Conservation (phyloP, 2,888 invertebrate species). For the Mythimna ferrago region DNA sequence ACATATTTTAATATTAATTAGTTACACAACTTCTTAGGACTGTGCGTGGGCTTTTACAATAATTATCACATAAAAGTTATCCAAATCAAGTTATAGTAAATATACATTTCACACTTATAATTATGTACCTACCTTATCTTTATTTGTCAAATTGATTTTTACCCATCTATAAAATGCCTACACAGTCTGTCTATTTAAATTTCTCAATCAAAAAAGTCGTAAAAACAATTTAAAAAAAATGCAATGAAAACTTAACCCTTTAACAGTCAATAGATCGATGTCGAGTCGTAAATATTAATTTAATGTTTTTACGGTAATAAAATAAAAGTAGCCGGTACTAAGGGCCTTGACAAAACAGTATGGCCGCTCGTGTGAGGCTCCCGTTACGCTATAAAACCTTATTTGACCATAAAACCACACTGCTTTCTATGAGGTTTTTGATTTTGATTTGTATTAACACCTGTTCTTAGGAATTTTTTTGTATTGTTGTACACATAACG, state of each 20-base stretch:
- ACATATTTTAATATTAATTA: too few species aligned
- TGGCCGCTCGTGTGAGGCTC: slow-evolving; percentile 32
- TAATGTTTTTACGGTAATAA: slow-evolving; percentile 57
- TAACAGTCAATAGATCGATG: slow-evolving; percentile 30
- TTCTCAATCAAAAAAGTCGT: neutral
- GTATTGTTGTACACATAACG: neutral
- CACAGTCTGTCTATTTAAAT: neutral
- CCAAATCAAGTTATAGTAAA: too few species aligned
- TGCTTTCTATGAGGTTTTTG: slow-evolving; percentile 24
- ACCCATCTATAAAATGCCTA: neutral
- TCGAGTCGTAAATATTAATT: slow-evolving; percentile 36
- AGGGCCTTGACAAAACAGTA: slow-evolving; percentile 40
- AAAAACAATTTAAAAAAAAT: neutral
- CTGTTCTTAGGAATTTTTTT: neutral
- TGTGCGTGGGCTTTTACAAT: too few species aligned
- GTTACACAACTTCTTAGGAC: too few species aligned
- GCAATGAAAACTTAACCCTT: slow-evolving; percentile 16
- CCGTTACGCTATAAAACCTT: slow-evolving; percentile 52
- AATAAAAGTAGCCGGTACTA: slow-evolving; percentile 38
- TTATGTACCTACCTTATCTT: too few species aligned
- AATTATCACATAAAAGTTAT: too few species aligned
- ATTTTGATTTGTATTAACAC: slow-evolving; percentile 3
- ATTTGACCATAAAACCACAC: slow-evolving; percentile 44
- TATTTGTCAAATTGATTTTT: too few species aligned
- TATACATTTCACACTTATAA: too few species aligned